Conservation (phyloP, 2,888 invertebrate genomes). For the Andricus quercusramuli region DNA sequence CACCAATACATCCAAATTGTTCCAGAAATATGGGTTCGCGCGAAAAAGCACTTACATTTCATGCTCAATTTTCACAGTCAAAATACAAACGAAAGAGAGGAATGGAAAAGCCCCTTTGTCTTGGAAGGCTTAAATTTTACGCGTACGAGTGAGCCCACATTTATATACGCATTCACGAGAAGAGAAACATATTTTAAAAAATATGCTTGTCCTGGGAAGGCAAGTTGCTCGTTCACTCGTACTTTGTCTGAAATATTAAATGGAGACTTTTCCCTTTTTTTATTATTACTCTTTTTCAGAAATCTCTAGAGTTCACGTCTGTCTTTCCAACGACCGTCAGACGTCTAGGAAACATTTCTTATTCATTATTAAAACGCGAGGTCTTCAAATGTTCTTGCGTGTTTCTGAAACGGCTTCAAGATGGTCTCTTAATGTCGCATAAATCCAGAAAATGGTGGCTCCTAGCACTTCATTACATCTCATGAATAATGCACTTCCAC, state of each 20-base stretch:
- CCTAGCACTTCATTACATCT: slow-evolving; percentile 24
- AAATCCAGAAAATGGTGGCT: slow-evolving; percentile 21
- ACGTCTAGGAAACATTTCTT: slow-evolving; percentile 7
- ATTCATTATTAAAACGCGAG: slow-evolving; percentile 36
- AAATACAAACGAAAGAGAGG: neutral
- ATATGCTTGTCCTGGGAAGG: neutral
- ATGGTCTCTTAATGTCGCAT: slow-evolving; percentile 37
- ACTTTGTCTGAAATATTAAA: neutral
- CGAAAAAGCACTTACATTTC: neutral
- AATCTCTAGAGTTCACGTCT: neutral
- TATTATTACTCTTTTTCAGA: neutral
- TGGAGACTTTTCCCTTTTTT: neutral
- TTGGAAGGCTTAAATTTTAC: neutral
- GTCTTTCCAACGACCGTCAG: neutral
- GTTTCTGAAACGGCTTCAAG: slow-evolving; percentile 35
- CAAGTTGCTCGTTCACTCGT: neutral
- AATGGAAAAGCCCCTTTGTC: neutral
- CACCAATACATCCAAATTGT: neutral
- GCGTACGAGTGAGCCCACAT: neutral
- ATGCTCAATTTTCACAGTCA: neutral
- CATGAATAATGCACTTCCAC: slow-evolving; percentile 26
- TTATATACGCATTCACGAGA: neutral
- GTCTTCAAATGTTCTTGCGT: slow-evolving; percentile 31
- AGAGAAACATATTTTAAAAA: neutral
- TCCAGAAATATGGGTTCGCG: neutral